A percentile compares a stretch with the other conserved stretches of the same genome.
These are phyloP conservation scores for Corythornis vintsioides DNA, from an alignment of 2,113 vertebrate species.

Conservation along the genomic window DNA sequence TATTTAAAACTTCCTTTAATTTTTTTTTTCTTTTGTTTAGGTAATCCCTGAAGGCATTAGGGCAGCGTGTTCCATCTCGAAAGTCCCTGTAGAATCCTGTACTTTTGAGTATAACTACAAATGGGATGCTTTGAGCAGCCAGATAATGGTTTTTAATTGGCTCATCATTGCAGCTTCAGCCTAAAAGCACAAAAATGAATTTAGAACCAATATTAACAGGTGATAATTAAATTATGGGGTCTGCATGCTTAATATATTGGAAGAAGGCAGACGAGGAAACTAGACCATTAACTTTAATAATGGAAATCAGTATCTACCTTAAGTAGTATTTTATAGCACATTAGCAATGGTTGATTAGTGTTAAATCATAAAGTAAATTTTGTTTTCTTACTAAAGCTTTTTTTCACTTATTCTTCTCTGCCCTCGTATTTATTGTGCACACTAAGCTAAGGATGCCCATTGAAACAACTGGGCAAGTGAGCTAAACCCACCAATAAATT, in stretches of 20 bases:
- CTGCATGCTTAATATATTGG: constrained; percentile 65
- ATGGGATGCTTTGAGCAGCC: constrained; percentile 59
- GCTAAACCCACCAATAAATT: neutral
- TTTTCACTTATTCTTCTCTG: neutral
- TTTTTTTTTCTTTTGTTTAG: constrained; percentile 55
- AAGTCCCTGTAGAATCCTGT: constrained; percentile 51
- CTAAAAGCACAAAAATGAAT: constrained; percentile 73
- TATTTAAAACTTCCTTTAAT: constrained; percentile 61
- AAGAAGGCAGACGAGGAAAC: constrained; percentile 65
- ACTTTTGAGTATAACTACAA: constrained; percentile 52
- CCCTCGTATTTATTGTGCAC: neutral
- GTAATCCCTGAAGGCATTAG: constrained; percentile 55
- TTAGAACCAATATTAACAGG: constrained; percentile 75
- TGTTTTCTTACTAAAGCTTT: constrained; percentile 50
- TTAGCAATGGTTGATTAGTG: constrained; percentile 64
- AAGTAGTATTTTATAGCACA: constrained; percentile 68
- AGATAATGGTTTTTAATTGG: constrained; percentile 75
- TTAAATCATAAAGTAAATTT: constrained; percentile 68
- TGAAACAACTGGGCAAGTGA: neutral
- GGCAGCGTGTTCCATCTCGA: constrained; percentile 45
- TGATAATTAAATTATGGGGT: constrained; percentile 77
- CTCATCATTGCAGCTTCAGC: constrained; percentile 70
- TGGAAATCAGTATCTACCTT: constrained; percentile 52
- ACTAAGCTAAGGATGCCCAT: neutral
- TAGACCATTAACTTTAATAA: constrained; percentile 72